These are phyloP conservation scores for Furnarius figulus DNA, from an alignment of 2,113 vertebrate genomes.

Conservation along the genomic window DNA sequence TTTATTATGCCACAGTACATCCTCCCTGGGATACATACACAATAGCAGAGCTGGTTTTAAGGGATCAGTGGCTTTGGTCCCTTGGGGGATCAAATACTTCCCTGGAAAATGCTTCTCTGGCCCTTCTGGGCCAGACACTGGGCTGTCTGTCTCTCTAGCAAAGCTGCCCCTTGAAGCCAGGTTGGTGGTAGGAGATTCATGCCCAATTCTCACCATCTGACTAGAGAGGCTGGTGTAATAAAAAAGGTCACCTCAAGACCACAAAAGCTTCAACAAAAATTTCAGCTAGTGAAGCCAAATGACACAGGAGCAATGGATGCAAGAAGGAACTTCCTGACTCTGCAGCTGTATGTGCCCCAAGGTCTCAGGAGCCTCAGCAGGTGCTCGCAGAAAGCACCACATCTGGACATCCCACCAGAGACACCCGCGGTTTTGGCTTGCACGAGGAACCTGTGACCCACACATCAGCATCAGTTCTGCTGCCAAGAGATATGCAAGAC, in stretches of 20 bases:
- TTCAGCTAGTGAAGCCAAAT: background rate
- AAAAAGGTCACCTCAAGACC: background rate
- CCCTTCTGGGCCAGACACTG: background rate
- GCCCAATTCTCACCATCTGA: background rate
- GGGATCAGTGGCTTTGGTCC: background rate
- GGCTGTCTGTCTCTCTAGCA: background rate
- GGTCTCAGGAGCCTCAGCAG: background rate
- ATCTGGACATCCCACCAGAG: background rate
- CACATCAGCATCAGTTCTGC: background rate
- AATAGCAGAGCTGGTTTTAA: background rate
- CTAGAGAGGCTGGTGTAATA: background rate
- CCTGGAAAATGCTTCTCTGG: background rate
- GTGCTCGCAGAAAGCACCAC: background rate
- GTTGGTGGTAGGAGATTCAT: background rate
- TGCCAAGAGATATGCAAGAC: background rate
- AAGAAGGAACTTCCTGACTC: background rate
- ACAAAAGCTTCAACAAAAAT: background rate
- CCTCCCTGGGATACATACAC: background rate
- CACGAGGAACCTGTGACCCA: rapidly evolving
- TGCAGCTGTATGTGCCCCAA: background rate
- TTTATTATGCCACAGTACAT: background rate
- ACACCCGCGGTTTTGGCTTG: background rate
- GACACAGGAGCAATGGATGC: background rate
- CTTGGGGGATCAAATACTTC: background rate
- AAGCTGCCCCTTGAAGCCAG: background rate